phyloP scores from a whole-genome alignment of 2,888 invertebrate genomes.

The Netelia virgata region DNA sequence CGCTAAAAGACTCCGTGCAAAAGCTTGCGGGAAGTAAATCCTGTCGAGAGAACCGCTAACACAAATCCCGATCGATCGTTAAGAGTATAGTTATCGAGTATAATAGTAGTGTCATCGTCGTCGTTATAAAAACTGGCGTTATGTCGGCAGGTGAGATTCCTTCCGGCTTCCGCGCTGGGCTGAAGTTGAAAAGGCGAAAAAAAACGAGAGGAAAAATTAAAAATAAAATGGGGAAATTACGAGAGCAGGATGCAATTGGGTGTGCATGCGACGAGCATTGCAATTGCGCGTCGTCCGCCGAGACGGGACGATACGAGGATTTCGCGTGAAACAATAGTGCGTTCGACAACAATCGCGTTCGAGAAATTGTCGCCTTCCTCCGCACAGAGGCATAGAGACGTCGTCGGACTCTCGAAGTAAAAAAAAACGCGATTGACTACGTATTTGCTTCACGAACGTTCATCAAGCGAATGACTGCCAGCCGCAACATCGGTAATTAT shows the following conservation, averaged over 20 bases:
- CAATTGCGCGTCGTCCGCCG: neutral
- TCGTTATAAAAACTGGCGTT: conserved; percentile 26
- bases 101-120: conserved; percentile 18
- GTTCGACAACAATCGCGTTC: neutral
- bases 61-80: conserved; percentile 25
- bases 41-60: neutral
- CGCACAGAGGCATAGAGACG: neutral
- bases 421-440: conserved; percentile 1
- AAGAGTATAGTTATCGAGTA: conserved; percentile 14
- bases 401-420: neutral
- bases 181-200: conserved; percentile 6
- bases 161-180: neutral
- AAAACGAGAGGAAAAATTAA: neutral
- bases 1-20: conserved; percentile 57
- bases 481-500: conserved; percentile 58
- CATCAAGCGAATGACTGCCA: conserved; percentile 61
- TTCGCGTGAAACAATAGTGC: neutral
- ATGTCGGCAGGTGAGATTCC: conserved; percentile 15
- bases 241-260: conserved; percentile 19
- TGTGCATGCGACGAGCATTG: neutral
- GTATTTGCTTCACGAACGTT: conserved; percentile 37
- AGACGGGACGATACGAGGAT: neutral
- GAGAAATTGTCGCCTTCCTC: neutral
- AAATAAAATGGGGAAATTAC: conserved; percentile 28
- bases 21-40: conserved; percentile 6